These are phyloP conservation scores for Amphiprion ocellaris DNA, from an alignment of 2,113 vertebrate species.

Conservation along the genomic window DNA sequence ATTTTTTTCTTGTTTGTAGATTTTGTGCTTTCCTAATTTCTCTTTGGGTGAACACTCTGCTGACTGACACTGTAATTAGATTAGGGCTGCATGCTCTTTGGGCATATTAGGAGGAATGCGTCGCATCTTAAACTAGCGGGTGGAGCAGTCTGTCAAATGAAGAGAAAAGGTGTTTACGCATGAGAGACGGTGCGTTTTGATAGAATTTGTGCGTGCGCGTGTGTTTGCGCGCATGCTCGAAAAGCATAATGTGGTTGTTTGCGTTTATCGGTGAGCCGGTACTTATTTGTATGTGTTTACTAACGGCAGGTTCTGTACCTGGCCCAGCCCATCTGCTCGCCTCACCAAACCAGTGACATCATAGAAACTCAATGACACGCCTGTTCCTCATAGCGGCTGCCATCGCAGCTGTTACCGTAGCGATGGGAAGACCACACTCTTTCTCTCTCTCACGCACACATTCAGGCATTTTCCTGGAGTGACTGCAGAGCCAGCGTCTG, in stretches of 20 bases:
- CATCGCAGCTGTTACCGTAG: conserved; percentile 75
- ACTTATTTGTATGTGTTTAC: conserved; percentile 73
- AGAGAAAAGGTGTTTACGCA: conserved; percentile 73
- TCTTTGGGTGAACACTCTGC: conserved; percentile 82
- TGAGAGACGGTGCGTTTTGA: conserved; percentile 50
- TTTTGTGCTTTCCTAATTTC: conserved; percentile 77
- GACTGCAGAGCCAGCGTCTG: conserved; percentile 42
- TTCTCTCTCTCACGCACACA: conserved; percentile 44
- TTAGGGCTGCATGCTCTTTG: conserved; percentile 84
- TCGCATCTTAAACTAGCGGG: conserved; percentile 79
- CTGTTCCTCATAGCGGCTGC: conserved; percentile 76
- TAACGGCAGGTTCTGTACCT: conserved; percentile 71
- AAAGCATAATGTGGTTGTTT: conserved; percentile 44
- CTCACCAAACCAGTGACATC: conserved; percentile 78
- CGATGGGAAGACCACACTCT: conserved; percentile 46
- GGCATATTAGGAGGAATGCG: conserved; percentile 81
- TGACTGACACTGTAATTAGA: conserved; percentile 88
- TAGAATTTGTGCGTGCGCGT: conserved; percentile 17
- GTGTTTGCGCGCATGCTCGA: background rate
- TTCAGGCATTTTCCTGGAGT: conserved; percentile 1
- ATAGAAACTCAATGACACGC: conserved; percentile 72
- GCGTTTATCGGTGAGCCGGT: conserved; percentile 34
- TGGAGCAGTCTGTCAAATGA: conserved; percentile 72
- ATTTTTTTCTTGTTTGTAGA: conserved; percentile 72
- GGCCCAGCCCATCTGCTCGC: conserved; percentile 79